Evolutionary conservation across 1,140 invertebrate species (phyloP).

Genomic region (Drosophila cardini): DNA sequence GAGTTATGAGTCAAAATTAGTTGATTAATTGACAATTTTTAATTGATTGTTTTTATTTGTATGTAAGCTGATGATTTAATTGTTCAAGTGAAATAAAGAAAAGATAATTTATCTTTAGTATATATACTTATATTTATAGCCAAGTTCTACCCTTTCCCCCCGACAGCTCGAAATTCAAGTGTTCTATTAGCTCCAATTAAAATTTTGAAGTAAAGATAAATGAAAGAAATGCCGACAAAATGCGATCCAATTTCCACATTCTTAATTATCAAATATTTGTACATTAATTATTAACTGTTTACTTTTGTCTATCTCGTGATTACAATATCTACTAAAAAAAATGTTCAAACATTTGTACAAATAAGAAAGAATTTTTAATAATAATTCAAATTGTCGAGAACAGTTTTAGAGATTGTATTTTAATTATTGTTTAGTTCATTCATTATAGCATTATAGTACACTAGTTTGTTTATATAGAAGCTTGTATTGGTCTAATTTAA

Average conservation of each 20-base stretch:
- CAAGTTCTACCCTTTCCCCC: no score
- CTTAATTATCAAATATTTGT: conserved; percentile 79
- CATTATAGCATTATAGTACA: no score
- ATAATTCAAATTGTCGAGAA: conserved; percentile 12
- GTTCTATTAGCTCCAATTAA: not conserved
- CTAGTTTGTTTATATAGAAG: conserved; percentile 12
- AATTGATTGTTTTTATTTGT: no score
- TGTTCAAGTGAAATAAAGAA: no score
- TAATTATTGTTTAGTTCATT: conserved; percentile 9
- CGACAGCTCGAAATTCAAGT: not conserved
- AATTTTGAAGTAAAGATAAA: conserved; percentile 19
- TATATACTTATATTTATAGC: no score
- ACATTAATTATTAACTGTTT: conserved; percentile 56
- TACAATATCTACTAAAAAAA: conserved; percentile 32
- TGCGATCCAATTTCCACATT: conserved; percentile 50
- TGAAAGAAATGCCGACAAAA: conserved; percentile 72
- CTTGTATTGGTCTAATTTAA: conserved; percentile 1
- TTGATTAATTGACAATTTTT: no score
- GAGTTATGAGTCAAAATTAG: no score
- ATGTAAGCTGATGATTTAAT: no score
- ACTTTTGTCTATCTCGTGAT: conserved; percentile 42
- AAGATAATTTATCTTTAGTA: no score
- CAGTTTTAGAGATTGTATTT: conserved; percentile 17
- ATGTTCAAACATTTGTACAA: conserved; percentile 16
- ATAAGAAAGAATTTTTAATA: not conserved